phyloP scores from a whole-genome alignment of 1,140 invertebrate species.

The Papilio machaon region DNA sequence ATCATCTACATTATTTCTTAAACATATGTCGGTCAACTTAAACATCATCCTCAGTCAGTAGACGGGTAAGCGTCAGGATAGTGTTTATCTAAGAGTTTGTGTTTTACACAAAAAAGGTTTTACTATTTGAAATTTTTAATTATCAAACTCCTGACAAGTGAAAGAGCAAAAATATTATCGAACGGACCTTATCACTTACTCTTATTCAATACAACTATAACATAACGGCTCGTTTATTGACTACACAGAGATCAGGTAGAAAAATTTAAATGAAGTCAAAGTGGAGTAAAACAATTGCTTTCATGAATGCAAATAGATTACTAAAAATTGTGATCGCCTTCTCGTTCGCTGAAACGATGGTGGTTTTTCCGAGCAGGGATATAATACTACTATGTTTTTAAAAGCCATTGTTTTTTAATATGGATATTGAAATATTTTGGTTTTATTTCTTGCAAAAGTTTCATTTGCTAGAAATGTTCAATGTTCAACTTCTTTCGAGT shows the following conservation, averaged over 20 bases:
- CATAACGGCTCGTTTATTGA: neutral
- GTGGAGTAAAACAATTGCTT: conserved; percentile 27
- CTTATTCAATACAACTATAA: neutral
- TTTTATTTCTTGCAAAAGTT: conserved; percentile 38
- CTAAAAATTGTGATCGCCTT: conserved; percentile 25
- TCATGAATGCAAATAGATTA: conserved; percentile 3
- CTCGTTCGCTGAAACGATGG: conserved; percentile 13
- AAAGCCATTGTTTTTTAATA: conserved; percentile 2
- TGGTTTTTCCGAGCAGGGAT: neutral
- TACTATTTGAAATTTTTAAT: neutral
- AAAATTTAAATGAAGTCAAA: conserved; percentile 20
- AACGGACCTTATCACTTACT: neutral
- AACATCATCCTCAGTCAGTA: no score
- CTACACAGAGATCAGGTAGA: neutral
- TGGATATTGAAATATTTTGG: conserved; percentile 32
- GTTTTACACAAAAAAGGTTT: neutral
- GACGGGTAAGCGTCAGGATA: no score
- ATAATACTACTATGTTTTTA: conserved; percentile 7
- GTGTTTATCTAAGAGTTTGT: no score
- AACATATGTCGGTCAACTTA: no score
- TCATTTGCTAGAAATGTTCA: conserved; percentile 41
- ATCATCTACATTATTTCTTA: no score
- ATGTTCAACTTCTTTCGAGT: conserved; percentile 46
- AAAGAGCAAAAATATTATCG: neutral
- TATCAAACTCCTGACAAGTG: neutral